Evolutionary conservation across 2,113 vertebrate genomes (phyloP).

Genomic region (Tachycineta bicolor): DNA sequence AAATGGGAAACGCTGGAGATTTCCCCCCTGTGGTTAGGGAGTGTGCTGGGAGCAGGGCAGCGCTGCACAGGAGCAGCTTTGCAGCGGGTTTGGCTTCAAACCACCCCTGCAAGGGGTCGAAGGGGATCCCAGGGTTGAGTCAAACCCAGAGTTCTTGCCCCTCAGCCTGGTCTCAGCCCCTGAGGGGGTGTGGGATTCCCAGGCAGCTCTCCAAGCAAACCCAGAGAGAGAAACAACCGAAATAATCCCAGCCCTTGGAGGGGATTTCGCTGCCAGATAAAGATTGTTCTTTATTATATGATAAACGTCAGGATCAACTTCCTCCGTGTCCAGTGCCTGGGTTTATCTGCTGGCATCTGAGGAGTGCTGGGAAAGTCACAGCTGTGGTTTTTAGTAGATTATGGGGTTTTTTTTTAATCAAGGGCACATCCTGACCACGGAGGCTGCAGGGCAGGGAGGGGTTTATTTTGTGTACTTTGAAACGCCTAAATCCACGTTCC

Average conservation of each 20-base stretch:
- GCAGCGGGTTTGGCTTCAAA: background rate
- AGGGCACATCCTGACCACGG: background rate
- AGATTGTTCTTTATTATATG: background rate
- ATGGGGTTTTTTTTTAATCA: background rate
- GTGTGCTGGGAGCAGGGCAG: background rate
- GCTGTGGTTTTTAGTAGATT: background rate
- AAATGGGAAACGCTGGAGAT: background rate
- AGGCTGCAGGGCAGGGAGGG: background rate
- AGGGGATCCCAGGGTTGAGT: background rate
- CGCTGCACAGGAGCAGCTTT: fast-evolving
- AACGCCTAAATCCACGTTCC: fast-evolving
- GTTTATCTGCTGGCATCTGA: background rate
- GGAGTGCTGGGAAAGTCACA: background rate
- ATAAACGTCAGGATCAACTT: fast-evolving
- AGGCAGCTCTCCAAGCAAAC: background rate
- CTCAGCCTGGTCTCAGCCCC: background rate
- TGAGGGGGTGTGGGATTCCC: fast-evolving
- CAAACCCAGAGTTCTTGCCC: background rate
- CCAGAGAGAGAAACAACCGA: fast-evolving
- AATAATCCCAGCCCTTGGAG: background rate
- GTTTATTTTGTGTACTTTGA: background rate
- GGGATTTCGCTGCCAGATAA: background rate
- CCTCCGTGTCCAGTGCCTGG: background rate
- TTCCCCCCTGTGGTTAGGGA: background rate
- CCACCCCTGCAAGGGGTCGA: fast-evolving